phyloP scores from a whole-genome alignment of 2,888 invertebrate species.

The Tetanocera ferruginea region DNA sequence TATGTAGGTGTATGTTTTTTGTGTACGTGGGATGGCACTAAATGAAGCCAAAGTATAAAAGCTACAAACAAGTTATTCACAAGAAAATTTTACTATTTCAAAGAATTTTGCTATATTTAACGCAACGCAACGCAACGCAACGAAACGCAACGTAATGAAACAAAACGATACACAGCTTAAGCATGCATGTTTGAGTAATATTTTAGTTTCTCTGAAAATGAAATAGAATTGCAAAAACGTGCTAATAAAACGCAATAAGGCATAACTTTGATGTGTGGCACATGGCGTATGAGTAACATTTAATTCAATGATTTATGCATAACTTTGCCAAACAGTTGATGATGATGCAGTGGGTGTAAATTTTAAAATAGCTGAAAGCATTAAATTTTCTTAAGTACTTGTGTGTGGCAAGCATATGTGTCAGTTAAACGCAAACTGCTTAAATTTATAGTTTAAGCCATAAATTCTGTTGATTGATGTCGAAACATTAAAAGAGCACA shows the following conservation, averaged over 20 bases:
- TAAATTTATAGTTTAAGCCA: background rate
- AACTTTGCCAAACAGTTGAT: background rate
- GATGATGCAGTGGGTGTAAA: too few species aligned
- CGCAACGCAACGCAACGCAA: too few species aligned
- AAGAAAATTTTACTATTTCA: background rate
- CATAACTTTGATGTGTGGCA: background rate
- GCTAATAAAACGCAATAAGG: background rate
- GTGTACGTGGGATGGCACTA: background rate
- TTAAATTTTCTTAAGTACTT: too few species aligned
- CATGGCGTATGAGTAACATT: slow-evolving; percentile 10
- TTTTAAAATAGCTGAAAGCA: too few species aligned
- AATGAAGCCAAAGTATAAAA: background rate
- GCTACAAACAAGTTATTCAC: background rate
- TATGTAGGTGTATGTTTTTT: too few species aligned
- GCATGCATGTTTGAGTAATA: background rate
- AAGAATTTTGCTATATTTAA: background rate
- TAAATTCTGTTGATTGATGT: background rate
- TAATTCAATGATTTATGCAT: background rate
- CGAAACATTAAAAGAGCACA: background rate
- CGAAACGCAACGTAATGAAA: too few species aligned
- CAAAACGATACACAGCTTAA: too few species aligned
- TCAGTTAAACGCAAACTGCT: too few species aligned
- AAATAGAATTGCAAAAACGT: background rate
- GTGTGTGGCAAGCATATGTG: too few species aligned
- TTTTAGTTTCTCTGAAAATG: background rate